phyloP scores from a whole-genome alignment of 2,888 invertebrate genomes.

The Calephelis perditalis region DNA sequence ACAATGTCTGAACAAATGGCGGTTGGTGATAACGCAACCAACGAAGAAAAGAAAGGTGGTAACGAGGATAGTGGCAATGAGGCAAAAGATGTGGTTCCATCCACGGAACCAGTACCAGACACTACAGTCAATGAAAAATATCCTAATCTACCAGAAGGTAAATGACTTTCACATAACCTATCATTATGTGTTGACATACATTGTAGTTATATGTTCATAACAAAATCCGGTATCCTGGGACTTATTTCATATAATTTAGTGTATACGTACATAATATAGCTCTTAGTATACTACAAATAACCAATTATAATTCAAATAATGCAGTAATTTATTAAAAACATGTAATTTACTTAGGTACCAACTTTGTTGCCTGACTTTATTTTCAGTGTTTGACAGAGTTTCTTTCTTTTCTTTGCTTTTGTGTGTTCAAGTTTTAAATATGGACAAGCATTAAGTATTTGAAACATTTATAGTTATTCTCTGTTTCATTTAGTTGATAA shows the following conservation, averaged over 20 bases:
- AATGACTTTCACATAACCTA: constrained; percentile 37
- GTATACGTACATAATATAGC: no score
- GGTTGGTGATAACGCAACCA: constrained; percentile 63
- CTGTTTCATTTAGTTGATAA: no score
- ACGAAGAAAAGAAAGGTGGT: constrained; percentile 49
- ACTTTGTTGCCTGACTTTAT: no score
- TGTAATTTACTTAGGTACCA: no score
- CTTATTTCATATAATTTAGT: background rate
- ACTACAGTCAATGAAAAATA: constrained; percentile 34
- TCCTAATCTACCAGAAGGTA: constrained; percentile 31
- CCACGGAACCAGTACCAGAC: constrained; percentile 37
- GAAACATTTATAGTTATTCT: no score
- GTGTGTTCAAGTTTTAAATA: no score
- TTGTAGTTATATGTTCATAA: constrained; percentile 12
- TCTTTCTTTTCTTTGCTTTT: no score
- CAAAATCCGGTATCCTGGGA: background rate
- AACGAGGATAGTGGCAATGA: constrained; percentile 41
- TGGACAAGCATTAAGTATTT: no score
- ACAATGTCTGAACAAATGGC: constrained; percentile 76
- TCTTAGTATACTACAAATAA: no score
- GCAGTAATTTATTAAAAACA: no score
- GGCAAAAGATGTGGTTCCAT: constrained; percentile 38
- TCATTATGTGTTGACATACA: constrained; percentile 32
- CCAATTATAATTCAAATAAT: no score
- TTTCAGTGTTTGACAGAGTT: no score